These are phyloP conservation scores for Oenanthe melanoleuca DNA, from an alignment of 2,113 vertebrate species.

Conservation along the genomic window DNA sequence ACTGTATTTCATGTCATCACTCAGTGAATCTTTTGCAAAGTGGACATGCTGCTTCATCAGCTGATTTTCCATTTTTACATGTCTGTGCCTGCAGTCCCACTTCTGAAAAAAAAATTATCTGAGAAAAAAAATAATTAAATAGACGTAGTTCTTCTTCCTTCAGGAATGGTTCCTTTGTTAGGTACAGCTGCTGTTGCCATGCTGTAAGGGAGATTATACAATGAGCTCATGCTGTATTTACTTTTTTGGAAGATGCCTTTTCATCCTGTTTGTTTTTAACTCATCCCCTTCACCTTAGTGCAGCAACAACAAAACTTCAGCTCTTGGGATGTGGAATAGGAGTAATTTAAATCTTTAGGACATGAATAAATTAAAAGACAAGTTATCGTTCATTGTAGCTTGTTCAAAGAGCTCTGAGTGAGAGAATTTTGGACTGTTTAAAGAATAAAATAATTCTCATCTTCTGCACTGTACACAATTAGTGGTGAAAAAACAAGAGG, in stretches of 20 bases:
- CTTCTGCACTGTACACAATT: background rate
- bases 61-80: constrained; percentile 18
- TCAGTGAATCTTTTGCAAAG: constrained; percentile 12
- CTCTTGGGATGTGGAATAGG: background rate
- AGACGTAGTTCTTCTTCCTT: background rate
- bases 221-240: background rate
- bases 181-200: background rate
- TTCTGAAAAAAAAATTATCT: background rate
- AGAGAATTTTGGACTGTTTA: background rate
- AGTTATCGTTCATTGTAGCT: background rate
- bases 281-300: background rate
- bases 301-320: background rate
- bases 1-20: background rate
- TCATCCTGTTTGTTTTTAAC: background rate
- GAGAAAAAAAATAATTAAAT: background rate
- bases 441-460: background rate
- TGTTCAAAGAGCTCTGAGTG: background rate
- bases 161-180: background rate
- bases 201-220: background rate
- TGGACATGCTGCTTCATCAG: constrained; percentile 18
- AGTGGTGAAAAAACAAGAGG: background rate
- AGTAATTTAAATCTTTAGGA: background rate
- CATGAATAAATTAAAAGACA: background rate
- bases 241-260: background rate
- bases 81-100: background rate